Evolutionary conservation across 1,140 invertebrate species (phyloP), one percentile per base, ranked within the genome.

Genomic region (Antheraea mylitta): DNA sequence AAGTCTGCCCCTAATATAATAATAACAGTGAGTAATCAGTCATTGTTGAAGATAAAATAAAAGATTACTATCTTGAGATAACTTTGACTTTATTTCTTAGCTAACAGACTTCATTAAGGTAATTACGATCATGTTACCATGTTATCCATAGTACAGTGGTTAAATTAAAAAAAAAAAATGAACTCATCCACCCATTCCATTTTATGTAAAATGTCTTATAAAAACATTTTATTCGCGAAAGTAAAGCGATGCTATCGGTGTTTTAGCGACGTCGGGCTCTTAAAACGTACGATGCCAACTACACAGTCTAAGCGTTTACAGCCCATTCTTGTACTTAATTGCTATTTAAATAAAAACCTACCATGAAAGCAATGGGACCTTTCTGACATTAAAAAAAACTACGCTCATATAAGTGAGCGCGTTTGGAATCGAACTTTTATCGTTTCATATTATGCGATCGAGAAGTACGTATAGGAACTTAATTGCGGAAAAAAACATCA

Each of bases 301-400:
- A 78, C 80, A 68, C 76, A 73, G 76, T 73, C 82, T 83, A 83
- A 86, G 85, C 79, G 77, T 88, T 90, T 88, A 90, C 82, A 80
- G 82, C 82, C 83, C 81, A 88, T 90, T 90, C 86, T 88, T 90
- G 80, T 81, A 81, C 77, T 87, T 90, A 90, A 88, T 90, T 90
- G 84, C 82, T 82, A 82, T 90, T 90, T 84, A 86, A 90, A 90
- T 85, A 87, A 87, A 87, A 87, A 87, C 81, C 75, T 75, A 81
- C 84, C 80, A 83, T 84, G 85, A 87, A 82, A 70, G 80, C 77
- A 82, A 85, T 83, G 76, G 77, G 72, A 79, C 73, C 74, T 71
- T 71, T 63, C 65, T 72, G 75, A 72, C 70, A 70, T 75, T 69
- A 68, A 70, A 82, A 76, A 81, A 78, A 80, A 80, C 76, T 45